phyloP scores from a whole-genome alignment of 2,888 invertebrate genomes.

The Crematogaster levior region DNA sequence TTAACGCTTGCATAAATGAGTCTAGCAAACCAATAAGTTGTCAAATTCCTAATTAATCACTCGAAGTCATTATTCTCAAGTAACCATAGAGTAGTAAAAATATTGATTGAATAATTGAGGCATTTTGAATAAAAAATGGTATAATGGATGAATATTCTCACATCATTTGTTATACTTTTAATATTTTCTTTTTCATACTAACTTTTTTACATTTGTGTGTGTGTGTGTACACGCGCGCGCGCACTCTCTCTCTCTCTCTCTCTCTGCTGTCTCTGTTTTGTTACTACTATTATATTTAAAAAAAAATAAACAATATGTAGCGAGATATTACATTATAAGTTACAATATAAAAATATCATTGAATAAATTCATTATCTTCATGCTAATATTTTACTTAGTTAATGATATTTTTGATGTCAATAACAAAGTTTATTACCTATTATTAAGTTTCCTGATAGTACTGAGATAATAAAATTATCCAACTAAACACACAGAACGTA shows the following conservation, averaged over 20 bases:
- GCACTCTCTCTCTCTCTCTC: no score
- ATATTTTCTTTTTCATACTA: not conserved
- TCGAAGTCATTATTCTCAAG: not conserved
- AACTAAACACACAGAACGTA: not conserved
- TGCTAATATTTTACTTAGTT: not conserved
- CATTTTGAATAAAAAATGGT: not conserved
- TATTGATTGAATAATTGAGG: not conserved
- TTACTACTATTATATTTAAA: no score
- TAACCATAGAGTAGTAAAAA: not conserved
- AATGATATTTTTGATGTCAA: not conserved
- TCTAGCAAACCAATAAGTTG: slow-evolving; percentile 36
- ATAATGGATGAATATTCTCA: not conserved
- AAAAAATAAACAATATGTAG: not conserved
- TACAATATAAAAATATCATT: not conserved
- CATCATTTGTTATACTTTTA: not conserved
- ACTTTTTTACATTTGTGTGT: no score
- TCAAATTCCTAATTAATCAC: slow-evolving; percentile 5
- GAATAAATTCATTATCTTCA: not conserved
- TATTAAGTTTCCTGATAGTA: no score
- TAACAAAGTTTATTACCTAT: not conserved
- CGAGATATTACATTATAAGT: not conserved
- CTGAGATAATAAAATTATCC: not conserved
- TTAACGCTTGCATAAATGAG: slow-evolving; percentile 36
- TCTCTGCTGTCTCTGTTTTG: no score
- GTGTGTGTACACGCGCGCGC: no score